Evolutionary conservation across 2,888 invertebrate genomes (phyloP).

Genomic region (Sphinx pinastri): DNA sequence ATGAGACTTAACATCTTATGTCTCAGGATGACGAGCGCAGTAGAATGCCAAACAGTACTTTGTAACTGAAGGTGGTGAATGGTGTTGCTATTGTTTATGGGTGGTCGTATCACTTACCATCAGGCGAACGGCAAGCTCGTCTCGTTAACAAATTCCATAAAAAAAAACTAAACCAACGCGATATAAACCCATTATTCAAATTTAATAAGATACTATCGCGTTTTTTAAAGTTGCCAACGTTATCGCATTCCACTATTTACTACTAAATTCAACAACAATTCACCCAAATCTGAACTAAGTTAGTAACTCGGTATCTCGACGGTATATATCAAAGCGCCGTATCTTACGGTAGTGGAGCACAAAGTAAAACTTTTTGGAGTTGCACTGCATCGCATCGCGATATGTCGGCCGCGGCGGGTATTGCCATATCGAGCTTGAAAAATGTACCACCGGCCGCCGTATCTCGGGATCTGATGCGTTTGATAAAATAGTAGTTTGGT

Average conservation of each 20-base stretch:
- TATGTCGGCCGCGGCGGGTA: constrained; percentile 32
- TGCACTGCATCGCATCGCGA: constrained; percentile 49
- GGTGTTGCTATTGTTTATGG: too few species aligned
- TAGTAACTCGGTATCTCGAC: constrained; percentile 50
- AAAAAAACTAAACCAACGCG: neutral
- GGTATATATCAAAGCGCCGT: constrained; percentile 53
- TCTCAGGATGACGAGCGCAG: too few species aligned
- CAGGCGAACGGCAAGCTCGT: too few species aligned
- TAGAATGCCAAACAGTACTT: too few species aligned
- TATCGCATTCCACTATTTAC: constrained; percentile 23
- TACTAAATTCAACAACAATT: constrained; percentile 42
- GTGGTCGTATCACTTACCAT: too few species aligned
- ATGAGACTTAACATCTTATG: too few species aligned
- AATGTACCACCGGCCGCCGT: neutral
- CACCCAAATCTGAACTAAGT: constrained; percentile 50
- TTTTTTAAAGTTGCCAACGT: constrained; percentile 22
- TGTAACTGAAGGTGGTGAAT: too few species aligned
- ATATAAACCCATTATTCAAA: neutral
- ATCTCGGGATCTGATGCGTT: too few species aligned
- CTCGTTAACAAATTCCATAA: too few species aligned
- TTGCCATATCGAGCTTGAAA: constrained; percentile 26
- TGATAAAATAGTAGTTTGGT: too few species aligned
- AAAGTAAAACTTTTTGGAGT: constrained; percentile 52
- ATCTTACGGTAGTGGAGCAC: constrained; percentile 44
- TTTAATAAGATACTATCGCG: neutral